phyloP scores from a whole-genome alignment of 2,888 invertebrate species.

The Kryphioiulus occultus region DNA sequence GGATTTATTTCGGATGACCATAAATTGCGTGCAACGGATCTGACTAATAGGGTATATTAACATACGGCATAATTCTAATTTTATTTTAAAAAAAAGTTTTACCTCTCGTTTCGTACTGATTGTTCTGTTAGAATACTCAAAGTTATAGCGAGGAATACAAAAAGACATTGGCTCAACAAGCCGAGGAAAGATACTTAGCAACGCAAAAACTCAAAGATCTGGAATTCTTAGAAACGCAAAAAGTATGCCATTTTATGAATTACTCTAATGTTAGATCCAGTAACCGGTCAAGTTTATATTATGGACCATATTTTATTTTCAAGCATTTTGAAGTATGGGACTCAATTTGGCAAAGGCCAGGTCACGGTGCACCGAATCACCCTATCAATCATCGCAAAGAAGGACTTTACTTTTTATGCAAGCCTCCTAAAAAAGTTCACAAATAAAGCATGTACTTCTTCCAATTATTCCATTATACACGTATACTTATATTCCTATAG shows the following conservation, averaged over 20 bases:
- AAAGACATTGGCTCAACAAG: conserved; percentile 43
- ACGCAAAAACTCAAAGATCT: conserved; percentile 44
- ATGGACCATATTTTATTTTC: not conserved
- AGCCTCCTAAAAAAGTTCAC: not conserved
- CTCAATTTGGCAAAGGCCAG: conserved; percentile 81
- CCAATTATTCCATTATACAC: too few species aligned
- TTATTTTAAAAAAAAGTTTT: not conserved
- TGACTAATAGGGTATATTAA: conserved; percentile 47
- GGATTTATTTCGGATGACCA: conserved; percentile 43
- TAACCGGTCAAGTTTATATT: not conserved
- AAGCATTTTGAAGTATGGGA: conserved; percentile 79
- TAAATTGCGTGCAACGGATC: conserved; percentile 45
- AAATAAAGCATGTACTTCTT: not conserved
- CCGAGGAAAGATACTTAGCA: conserved; percentile 45
- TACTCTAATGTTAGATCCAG: not conserved
- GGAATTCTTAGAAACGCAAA: conserved; percentile 42
- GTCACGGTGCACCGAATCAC: conserved; percentile 69
- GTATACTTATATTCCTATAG: too few species aligned
- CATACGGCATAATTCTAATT: not conserved
- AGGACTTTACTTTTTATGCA: conserved; percentile 39
- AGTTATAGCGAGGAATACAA: conserved; percentile 43
- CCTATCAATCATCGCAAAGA: conserved; percentile 52
- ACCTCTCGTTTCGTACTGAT: not conserved
- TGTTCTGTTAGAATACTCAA: not conserved
- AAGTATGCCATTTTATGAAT: not conserved